Evolutionary conservation across 1,140 invertebrate genomes (phyloP).

Genomic region (Dendroctonus ponderosae): DNA sequence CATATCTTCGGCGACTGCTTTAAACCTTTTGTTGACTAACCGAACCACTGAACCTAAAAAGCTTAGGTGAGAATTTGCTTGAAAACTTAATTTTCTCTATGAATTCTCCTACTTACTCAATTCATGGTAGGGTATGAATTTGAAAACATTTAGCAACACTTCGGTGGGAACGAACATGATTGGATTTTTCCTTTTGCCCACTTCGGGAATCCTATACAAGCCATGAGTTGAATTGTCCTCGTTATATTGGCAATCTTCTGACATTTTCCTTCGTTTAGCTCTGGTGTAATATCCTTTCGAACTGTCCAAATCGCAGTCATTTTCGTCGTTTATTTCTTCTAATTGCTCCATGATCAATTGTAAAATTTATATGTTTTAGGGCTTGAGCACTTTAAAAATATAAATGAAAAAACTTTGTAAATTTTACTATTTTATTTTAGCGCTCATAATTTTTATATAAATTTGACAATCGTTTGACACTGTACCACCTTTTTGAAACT

Average conservation of each 20-base stretch:
- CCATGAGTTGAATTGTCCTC: conserved; percentile 14
- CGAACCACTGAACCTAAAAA: conserved; percentile 38
- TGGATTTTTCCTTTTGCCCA: conserved; percentile 38
- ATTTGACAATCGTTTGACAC: too few relatives aligned
- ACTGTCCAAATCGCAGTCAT: conserved; percentile 27
- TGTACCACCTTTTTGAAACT: too few relatives aligned
- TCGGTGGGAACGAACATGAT: conserved; percentile 42
- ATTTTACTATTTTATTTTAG: too few relatives aligned
- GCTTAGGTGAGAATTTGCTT: background rate
- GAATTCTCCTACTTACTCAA: conserved; percentile 31
- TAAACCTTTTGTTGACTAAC: conserved; percentile 43
- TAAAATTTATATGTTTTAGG: too few relatives aligned
- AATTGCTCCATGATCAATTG: conserved; percentile 14
- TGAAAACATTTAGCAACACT: conserved; percentile 39
- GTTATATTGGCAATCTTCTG: conserved; percentile 19
- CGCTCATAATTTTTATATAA: too few relatives aligned
- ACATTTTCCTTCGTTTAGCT: conserved; percentile 34
- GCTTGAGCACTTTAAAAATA: too few relatives aligned
- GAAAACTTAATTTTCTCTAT: background rate
- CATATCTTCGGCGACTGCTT: conserved; percentile 38
- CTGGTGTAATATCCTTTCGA: conserved; percentile 32
- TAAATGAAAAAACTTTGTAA: too few relatives aligned
- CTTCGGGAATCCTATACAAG: conserved; percentile 15
- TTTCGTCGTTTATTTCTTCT: conserved; percentile 35
- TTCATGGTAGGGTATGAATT: conserved; percentile 40